Conservation (phyloP, 2,888 invertebrate genomes). For the Sarcophaga carnaria region DNA sequence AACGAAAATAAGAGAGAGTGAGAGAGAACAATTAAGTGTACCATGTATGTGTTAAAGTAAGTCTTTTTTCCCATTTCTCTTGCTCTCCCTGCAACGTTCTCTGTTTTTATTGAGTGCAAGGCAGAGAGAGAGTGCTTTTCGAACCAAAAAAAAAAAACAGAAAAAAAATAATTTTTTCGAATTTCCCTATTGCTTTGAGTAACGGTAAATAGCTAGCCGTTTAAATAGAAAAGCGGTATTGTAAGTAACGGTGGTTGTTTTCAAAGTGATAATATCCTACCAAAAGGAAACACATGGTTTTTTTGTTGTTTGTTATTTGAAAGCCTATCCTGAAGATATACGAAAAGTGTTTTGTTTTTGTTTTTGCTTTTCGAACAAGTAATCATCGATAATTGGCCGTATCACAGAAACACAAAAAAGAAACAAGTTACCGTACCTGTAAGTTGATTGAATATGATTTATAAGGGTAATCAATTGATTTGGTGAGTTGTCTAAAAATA, state of each 20-base stretch:
- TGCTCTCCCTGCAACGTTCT: constrained; percentile 7
- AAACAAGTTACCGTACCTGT: constrained; percentile 31
- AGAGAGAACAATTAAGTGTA: constrained; percentile 34
- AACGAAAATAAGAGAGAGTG: constrained; percentile 44
- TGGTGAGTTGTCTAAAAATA: constrained; percentile 64
- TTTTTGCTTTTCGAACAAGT: constrained; percentile 37
- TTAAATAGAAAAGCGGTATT: constrained; percentile 55
- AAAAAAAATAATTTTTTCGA: background rate
- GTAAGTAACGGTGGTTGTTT: constrained; percentile 39
- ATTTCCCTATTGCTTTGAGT: constrained; percentile 15
- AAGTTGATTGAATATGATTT: constrained; percentile 48
- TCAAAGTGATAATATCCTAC: constrained; percentile 22
- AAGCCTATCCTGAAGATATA: background rate
- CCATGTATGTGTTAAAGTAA: background rate
- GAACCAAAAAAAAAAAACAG: background rate
- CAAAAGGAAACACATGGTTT: constrained; percentile 38
- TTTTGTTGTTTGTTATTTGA: background rate
- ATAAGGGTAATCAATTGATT: constrained; percentile 38
- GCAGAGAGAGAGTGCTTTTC: constrained; percentile 43
- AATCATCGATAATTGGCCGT: constrained; percentile 50
- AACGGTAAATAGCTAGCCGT: constrained; percentile 32
- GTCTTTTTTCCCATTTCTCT: constrained; percentile 33
- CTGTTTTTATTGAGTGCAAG: constrained; percentile 36
- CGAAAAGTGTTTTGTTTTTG: constrained; percentile 12
- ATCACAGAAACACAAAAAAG: constrained; percentile 28